Base-by-base conservation (phyloP, 1,140 invertebrate species). In the Lepidurus couesii region DNA sequence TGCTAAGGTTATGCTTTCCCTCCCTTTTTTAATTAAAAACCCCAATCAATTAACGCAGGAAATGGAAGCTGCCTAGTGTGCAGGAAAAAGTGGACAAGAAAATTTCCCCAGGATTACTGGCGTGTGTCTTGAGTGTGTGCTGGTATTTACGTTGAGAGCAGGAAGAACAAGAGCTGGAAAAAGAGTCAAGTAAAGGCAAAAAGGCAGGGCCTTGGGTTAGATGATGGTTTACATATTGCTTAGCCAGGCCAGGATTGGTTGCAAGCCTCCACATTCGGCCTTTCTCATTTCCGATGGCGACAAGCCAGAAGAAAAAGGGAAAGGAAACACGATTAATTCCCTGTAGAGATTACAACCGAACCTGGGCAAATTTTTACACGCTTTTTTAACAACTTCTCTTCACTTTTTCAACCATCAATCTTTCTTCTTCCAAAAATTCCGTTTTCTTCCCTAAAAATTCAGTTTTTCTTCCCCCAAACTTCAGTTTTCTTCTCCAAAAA, bases 211-310 rank as follows among this genome's bases (percentile, higher is more conserved):
- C 53, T 65, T 65, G 53, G 53, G 53, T 65, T 65, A 13, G 53
- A 65, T 65, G 53, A 65, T 65, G 53, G 53, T 65, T 65, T 65
- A 65, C 53, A 65, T 65, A 65, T 65, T 65, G 53, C 53, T 65
- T 65, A 65, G 53, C 53, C 53, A 65, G 53, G 53, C 53, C 53
- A 65, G 53, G 53, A 65, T 65, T 65, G 53, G 53, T 65, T 21
- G 53, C 53, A 65, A 65, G 53, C 53, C 47, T 13, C 53, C 53
- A 65, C 53, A 65, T 65, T 65, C 53, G 16, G 16, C 21, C 53
- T 65, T 65, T 65, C 53, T 65, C 53, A 65, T 65, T 65, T 65
- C 53, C 53, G 53, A 65, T 65, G 53, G 53, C 53, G 53, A 65
- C 16, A 21, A 65, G 53, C 53, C 53, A 65, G 21, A 65, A 21